These are phyloP conservation scores for Parasteatoda tepidariorum DNA, from an alignment of 1,140 invertebrate genomes.

Conservation along the genomic window DNA sequence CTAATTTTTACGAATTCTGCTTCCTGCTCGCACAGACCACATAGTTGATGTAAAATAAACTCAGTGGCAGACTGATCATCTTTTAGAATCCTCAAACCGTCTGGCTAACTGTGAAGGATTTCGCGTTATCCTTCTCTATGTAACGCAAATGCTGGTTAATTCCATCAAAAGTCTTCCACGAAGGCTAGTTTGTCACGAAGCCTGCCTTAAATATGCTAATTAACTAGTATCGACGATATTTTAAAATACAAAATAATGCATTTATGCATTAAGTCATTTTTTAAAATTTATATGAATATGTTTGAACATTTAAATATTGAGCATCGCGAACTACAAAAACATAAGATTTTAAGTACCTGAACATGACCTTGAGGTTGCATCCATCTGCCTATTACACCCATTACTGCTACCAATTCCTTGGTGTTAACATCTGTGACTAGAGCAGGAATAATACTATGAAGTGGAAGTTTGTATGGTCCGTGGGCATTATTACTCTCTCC, in stretches of 20 bases:
- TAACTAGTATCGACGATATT: background rate
- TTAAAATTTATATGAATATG: background rate
- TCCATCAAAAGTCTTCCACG: too few species aligned
- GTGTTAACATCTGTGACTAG: slow-evolving; percentile 66
- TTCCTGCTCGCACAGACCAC: too few species aligned
- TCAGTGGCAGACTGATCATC: too few species aligned
- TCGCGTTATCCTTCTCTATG: too few species aligned
- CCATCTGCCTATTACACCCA: slow-evolving; percentile 69
- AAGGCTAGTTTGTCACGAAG: too few species aligned
- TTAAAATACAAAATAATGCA: background rate
- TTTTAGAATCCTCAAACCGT: too few species aligned
- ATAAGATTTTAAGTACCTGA: slow-evolving; percentile 62
- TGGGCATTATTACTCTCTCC: slow-evolving; percentile 63
- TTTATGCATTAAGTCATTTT: background rate
- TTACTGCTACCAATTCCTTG: slow-evolving; percentile 66
- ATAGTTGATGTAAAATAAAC: too few species aligned
- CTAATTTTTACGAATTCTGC: too few species aligned
- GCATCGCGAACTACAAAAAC: too few species aligned
- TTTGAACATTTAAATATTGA: background rate
- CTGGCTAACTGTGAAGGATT: too few species aligned
- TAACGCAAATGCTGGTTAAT: too few species aligned
- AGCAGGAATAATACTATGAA: slow-evolving; percentile 70
- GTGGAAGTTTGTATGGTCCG: slow-evolving; percentile 66
- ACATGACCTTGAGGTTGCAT: slow-evolving; percentile 71
- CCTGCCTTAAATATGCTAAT: too few species aligned